A percentile compares a stretch with the other conserved stretches of the same genome.
phyloP scores from a whole-genome alignment of 1,140 invertebrate species.

The Galleria mellonella region DNA sequence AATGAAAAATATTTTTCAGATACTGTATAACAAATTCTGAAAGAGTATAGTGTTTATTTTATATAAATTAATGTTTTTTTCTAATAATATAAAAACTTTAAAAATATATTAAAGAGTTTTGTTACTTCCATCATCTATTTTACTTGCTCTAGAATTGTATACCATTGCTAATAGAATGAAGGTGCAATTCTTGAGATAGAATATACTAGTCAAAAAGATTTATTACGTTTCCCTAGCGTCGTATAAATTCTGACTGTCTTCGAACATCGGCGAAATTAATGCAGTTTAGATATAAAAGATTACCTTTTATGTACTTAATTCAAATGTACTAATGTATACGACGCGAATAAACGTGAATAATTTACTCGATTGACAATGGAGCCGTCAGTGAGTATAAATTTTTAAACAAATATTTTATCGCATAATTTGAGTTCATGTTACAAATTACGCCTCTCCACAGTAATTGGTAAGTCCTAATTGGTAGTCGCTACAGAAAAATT shows the following conservation, averaged over 20 bases:
- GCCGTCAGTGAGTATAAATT: too few relatives aligned
- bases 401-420: neutral
- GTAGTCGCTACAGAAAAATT: conserved; percentile 59
- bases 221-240: conserved; percentile 15
- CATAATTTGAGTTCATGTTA: conserved; percentile 38
- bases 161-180: conserved; percentile 17
- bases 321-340: too few relatives aligned
- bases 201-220: conserved; percentile 28
- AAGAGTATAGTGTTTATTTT: too few relatives aligned
- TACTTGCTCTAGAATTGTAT: conserved; percentile 7
- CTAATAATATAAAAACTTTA: too few relatives aligned
- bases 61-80: too few relatives aligned
- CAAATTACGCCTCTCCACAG: conserved; percentile 38
- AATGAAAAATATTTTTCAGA: too few relatives aligned
- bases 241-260: conserved; percentile 17
- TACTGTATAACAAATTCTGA: too few relatives aligned
- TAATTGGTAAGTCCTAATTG: conserved; percentile 60
- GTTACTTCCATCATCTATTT: too few relatives aligned
- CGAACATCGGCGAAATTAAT: conserved; percentile 14
- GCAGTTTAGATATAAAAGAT: conserved; percentile 3
- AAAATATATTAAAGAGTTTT: too few relatives aligned
- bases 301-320: too few relatives aligned
- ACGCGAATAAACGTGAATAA: too few relatives aligned
- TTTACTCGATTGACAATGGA: too few relatives aligned
- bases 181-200: conserved; percentile 27